These are phyloP conservation scores for Oophaga sylvatica DNA, from an alignment of 2,797 vertebrate species.

Conservation along the genomic window DNA sequence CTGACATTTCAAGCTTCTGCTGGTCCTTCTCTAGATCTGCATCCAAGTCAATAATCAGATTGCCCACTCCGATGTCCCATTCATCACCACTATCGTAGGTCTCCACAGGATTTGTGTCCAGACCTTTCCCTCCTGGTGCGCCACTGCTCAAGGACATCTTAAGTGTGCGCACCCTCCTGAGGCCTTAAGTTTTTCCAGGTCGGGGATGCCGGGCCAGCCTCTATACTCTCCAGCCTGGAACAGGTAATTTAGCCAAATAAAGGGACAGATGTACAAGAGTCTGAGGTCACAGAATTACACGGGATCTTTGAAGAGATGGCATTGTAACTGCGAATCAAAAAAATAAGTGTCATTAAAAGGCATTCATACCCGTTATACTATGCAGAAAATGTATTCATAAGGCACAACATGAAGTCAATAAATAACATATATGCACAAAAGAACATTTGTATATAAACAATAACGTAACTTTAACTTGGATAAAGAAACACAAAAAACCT, in stretches of 20 bases:
- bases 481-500: no score
- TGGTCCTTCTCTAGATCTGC: constrained; percentile 99
- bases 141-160: constrained; percentile 99
- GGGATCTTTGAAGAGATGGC: constrained; percentile 32
- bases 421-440: not conserved
- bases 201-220: constrained; percentile 76
- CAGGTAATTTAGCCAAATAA: not conserved
- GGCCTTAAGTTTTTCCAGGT: constrained; percentile 66
- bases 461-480: no score
- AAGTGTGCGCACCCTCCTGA: constrained; percentile 92
- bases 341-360: not conserved
- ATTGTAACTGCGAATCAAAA: constrained; percentile 43
- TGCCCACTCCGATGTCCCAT: constrained; percentile 99
- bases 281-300: constrained; percentile 13
- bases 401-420: not conserved
- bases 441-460: not conserved
- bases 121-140: constrained; percentile 99
- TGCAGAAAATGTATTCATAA: not conserved
- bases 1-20: constrained; percentile 98
- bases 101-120: constrained; percentile 99
- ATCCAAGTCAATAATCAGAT: constrained; percentile 99
- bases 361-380: not conserved
- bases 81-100: constrained; percentile 99
- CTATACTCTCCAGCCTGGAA: constrained; percentile 22
- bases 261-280: not conserved